Conservation (phyloP, 2,797 vertebrate species). For the Enteromius radiatus region DNA sequence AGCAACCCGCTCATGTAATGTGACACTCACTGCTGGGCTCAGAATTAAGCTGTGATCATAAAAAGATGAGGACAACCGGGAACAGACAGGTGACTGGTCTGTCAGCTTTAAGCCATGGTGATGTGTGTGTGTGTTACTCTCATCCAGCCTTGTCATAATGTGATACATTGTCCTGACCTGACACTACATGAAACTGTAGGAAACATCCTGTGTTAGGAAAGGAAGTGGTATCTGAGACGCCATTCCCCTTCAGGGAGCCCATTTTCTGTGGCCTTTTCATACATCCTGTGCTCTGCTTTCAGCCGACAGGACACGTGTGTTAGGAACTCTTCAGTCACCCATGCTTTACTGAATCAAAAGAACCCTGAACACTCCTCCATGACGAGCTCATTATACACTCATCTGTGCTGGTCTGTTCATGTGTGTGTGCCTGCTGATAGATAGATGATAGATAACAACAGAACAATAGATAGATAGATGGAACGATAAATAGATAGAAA, state of each 20-base stretch:
- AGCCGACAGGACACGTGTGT: conserved; percentile 16
- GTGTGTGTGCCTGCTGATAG: too few species aligned
- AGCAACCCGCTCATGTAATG: conserved; percentile 40
- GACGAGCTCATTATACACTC: not conserved
- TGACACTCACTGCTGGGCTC: conserved; percentile 20
- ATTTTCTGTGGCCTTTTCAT: conserved; percentile 46
- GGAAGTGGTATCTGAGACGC: conserved; percentile 17
- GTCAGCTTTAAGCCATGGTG: conserved; percentile 20
- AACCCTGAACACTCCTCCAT: conserved; percentile 10
- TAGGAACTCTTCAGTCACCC: conserved; percentile 20
- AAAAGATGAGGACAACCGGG: conserved; percentile 31
- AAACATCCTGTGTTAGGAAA: conserved; percentile 19
- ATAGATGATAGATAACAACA: too few species aligned
- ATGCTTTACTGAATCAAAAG: not conserved
- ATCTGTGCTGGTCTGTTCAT: not conserved
- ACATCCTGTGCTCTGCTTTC: conserved; percentile 36
- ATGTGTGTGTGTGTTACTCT: conserved; percentile 40
- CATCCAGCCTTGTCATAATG: conserved; percentile 50
- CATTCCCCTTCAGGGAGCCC: conserved; percentile 12
- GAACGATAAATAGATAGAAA: too few species aligned
- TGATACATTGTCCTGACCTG: conserved; percentile 59
- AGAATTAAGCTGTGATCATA: conserved; percentile 43
- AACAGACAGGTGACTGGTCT: conserved; percentile 36
- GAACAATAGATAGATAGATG: too few species aligned
- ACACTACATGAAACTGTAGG: conserved; percentile 36